phyloP scores from a whole-genome alignment of 2,888 invertebrate genomes.

The Drosophila robusta region DNA sequence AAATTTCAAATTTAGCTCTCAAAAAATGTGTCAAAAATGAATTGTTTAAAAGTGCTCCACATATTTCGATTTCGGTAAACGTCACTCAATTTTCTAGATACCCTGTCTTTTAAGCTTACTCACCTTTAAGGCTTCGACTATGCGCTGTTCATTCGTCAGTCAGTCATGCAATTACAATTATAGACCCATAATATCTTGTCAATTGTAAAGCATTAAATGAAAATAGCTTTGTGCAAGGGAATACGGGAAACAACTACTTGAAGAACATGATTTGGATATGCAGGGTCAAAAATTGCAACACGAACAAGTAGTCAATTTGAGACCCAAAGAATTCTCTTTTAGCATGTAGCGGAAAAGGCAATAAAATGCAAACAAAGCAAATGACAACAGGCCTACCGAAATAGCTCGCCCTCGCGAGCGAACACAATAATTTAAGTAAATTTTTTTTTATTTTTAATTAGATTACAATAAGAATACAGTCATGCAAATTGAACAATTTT shows the following conservation, averaged over 20 bases:
- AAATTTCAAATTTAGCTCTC: too few species aligned
- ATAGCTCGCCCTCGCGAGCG: conserved; percentile 27
- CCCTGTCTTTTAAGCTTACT: neutral
- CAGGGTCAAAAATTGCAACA: conserved; percentile 3
- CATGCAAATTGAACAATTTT: conserved; percentile 41
- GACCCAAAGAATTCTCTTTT: conserved; percentile 21
- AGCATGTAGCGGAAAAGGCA: conserved; percentile 64
- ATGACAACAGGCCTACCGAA: conserved; percentile 50
- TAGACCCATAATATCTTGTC: too few species aligned
- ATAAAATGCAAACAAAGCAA: conserved; percentile 64
- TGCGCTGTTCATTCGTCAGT: too few species aligned
- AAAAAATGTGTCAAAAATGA: too few species aligned
- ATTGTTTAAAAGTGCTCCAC: too few species aligned
- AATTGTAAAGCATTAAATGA: neutral
- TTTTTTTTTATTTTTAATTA: conserved; percentile 53
- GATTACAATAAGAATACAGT: conserved; percentile 61
- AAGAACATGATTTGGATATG: neutral
- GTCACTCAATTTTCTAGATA: too few species aligned
- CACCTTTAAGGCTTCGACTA: neutral
- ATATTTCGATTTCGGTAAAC: too few species aligned
- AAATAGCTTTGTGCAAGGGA: neutral
- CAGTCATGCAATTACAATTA: too few species aligned
- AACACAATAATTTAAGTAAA: conserved; percentile 21
- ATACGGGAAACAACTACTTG: neutral
- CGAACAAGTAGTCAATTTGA: neutral